phyloP scores from a whole-genome alignment of 2,797 vertebrate genomes.

The Ibycter americanus region DNA sequence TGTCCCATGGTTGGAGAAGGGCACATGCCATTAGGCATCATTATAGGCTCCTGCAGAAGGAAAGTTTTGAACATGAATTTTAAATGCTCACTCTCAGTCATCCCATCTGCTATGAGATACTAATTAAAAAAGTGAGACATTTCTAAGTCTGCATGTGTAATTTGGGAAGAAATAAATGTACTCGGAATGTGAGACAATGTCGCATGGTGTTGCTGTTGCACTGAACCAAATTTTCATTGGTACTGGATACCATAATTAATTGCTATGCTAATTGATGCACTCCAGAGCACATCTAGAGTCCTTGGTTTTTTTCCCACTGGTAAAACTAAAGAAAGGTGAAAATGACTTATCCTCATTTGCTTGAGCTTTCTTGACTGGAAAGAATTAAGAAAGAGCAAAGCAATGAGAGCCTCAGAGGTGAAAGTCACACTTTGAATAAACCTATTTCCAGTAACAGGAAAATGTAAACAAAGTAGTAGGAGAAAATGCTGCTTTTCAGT shows the following conservation, averaged over 20 bases:
- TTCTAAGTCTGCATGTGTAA: neutral
- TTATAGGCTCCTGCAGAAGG: neutral
- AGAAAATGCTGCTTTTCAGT: neutral
- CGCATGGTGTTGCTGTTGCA: constrained; percentile 44
- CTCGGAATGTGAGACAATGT: neutral
- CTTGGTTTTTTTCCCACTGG: neutral
- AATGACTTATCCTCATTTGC: neutral
- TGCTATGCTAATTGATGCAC: neutral
- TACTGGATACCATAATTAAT: constrained; percentile 14
- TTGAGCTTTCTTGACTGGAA: neutral
- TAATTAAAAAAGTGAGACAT: constrained; percentile 48
- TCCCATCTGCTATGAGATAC: constrained; percentile 39
- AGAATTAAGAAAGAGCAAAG: neutral
- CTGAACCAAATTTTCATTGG: neutral
- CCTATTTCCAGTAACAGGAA: neutral
- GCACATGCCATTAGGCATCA: fast-evolving
- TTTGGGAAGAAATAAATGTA: neutral
- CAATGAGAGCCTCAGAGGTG: neutral
- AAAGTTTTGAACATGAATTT: neutral
- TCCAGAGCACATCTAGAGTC: neutral
- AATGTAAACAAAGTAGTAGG: neutral
- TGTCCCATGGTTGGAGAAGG: neutral
- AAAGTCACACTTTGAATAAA: neutral
- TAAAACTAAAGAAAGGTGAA: neutral
- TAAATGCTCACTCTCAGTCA: constrained; percentile 19